Evolutionary conservation across 92 coral and sea anemone species (phyloP).

Genomic region (Heliopora coerulea): DNA sequence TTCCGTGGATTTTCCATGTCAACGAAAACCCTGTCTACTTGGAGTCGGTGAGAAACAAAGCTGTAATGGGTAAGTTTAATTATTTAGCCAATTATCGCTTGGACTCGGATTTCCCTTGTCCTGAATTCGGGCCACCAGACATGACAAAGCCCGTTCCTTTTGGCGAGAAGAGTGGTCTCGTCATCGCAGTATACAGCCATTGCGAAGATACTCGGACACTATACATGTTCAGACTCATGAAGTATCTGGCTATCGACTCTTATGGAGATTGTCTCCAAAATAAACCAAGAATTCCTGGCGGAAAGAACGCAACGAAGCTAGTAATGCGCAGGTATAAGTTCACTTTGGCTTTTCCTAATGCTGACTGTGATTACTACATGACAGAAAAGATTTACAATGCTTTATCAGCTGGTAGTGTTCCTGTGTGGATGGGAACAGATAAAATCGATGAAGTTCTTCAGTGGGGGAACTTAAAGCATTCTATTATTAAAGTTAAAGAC

Average conservation of each 20-base stretch:
- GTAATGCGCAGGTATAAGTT: conserved; percentile 74
- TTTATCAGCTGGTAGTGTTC: conserved; percentile 80
- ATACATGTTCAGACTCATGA: conserved; percentile 83
- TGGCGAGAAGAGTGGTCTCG: conserved; percentile 61
- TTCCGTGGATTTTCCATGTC: conserved; percentile 92
- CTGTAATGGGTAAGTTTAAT: conserved; percentile 74
- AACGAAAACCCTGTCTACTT: conserved; percentile 91
- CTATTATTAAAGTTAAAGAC: no score
- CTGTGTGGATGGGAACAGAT: no score
- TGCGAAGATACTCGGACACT: conserved; percentile 90
- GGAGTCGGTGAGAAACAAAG: conserved; percentile 59
- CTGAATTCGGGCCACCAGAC: conserved; percentile 77
- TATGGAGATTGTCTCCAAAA: conserved; percentile 78
- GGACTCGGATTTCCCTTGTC: conserved; percentile 91
- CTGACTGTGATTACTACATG: conserved; percentile 90
- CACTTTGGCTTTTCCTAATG: no score
- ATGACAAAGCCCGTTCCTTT: conserved; percentile 69
- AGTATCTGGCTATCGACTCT: conserved; percentile 71
- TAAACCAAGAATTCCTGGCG: conserved; percentile 71
- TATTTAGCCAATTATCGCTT: conserved; percentile 73
- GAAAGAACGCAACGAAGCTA: conserved; percentile 77
- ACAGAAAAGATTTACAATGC: conserved; percentile 85
- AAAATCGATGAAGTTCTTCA: conserved; percentile 85
- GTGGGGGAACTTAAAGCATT: conserved; percentile 61
- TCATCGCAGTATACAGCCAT: conserved; percentile 79